Percentiles rank a stretch among this genome's conserved stretches.
phyloP scores from a whole-genome alignment of 2,797 vertebrate species.

The Peromyscus attwateri region DNA sequence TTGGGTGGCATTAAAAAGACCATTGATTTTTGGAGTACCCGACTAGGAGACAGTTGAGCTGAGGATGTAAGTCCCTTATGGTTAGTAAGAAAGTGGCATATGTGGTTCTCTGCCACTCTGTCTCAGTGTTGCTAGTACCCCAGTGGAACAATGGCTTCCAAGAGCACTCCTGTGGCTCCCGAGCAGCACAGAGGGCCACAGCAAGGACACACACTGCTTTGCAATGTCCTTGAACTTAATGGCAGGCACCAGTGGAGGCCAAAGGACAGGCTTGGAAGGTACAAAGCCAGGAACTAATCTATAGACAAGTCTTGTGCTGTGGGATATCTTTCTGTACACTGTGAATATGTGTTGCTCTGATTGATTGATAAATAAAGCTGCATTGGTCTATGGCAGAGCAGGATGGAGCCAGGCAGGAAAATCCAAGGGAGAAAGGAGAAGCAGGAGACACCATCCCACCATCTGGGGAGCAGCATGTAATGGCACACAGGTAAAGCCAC shows the following conservation, averaged over 20 bases:
- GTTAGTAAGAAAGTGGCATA: background rate
- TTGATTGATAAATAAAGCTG: too few relatives aligned
- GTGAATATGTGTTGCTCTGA: too few relatives aligned
- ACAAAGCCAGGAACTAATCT: background rate
- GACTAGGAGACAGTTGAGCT: background rate
- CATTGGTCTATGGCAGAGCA: too few relatives aligned
- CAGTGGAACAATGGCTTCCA: background rate
- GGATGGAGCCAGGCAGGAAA: too few relatives aligned
- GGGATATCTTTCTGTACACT: too few relatives aligned
- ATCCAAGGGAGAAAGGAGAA: too few relatives aligned
- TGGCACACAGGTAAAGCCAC: too few relatives aligned
- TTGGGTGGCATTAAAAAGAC: background rate
- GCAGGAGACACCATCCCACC: too few relatives aligned
- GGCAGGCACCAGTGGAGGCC: background rate
- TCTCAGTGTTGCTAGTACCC: background rate
- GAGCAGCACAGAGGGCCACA: rapidly evolving
- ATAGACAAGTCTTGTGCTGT: background rate
- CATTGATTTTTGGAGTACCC: background rate
- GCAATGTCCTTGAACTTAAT: background rate
- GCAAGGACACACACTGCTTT: background rate
- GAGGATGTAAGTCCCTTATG: background rate
- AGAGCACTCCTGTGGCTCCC: background rate
- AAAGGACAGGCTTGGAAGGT: background rate
- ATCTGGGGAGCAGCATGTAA: too few relatives aligned
- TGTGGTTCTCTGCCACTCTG: background rate